Evolutionary conservation across 1,140 invertebrate genomes (phyloP).

Genomic region (Vanessa atalanta): DNA sequence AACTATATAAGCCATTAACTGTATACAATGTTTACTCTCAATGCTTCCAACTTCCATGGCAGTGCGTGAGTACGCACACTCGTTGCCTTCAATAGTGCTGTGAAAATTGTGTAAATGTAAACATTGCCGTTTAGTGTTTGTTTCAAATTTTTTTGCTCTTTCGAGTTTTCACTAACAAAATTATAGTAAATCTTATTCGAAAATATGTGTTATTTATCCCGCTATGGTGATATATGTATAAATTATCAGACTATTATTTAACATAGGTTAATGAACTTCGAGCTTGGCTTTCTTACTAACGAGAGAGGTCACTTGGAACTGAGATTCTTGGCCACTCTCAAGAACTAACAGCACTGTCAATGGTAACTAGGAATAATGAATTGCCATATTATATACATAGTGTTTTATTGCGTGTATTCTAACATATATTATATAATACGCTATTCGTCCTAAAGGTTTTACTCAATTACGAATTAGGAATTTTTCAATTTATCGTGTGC

Average conservation of each 20-base stretch:
- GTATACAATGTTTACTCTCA: too few relatives aligned
- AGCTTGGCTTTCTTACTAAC: slow-evolving; percentile 53
- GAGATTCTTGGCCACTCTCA: slow-evolving; percentile 10
- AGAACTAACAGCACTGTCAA: slow-evolving; percentile 13
- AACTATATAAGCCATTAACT: too few relatives aligned
- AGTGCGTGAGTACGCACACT: too few relatives aligned
- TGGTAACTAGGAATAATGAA: slow-evolving; percentile 1
- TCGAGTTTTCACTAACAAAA: too few relatives aligned
- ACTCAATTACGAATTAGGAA: slow-evolving; percentile 17
- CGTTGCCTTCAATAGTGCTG: too few relatives aligned
- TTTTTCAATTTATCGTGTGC: slow-evolving; percentile 52
- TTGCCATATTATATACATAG: slow-evolving; percentile 6
- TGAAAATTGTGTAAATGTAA: too few relatives aligned
- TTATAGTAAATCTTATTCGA: too few relatives aligned
- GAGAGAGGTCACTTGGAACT: slow-evolving; percentile 23
- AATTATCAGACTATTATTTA: neutral
- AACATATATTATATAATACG: slow-evolving; percentile 7
- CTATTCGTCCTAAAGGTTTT: slow-evolving; percentile 26
- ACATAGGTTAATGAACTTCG: slow-evolving; percentile 38
- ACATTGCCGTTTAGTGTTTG: too few relatives aligned
- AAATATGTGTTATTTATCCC: too few relatives aligned
- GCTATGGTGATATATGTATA: too few relatives aligned
- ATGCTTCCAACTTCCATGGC: too few relatives aligned
- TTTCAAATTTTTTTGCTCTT: too few relatives aligned
- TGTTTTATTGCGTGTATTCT: slow-evolving; percentile 18